These are phyloP conservation scores for Zaprionus tsacasi DNA, from an alignment of 1,140 invertebrate species.

Conservation along the genomic window DNA sequence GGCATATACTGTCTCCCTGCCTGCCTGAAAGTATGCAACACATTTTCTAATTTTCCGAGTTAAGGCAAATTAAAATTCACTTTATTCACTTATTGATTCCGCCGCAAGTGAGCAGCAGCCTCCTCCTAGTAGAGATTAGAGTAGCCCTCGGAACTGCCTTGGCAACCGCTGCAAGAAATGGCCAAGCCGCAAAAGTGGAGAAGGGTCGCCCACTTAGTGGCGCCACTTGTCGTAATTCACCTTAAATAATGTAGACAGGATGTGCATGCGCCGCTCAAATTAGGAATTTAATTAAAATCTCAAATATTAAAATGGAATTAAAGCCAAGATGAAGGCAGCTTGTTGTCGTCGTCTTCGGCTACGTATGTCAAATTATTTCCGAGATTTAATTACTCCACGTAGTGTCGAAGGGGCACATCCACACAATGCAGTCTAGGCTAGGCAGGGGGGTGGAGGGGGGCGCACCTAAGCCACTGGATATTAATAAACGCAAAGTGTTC, in stretches of 20 bases:
- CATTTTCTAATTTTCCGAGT: slow-evolving; percentile 8
- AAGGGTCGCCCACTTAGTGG: slow-evolving; percentile 39
- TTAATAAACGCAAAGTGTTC: slow-evolving; percentile 73
- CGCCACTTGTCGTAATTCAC: slow-evolving; percentile 48
- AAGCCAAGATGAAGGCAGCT: slow-evolving; percentile 47
- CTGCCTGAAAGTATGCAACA: not conserved
- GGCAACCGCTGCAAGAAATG: slow-evolving; percentile 48
- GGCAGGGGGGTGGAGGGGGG: slow-evolving; percentile 5
- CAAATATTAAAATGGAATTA: slow-evolving; percentile 69
- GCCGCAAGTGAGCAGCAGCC: not conserved
- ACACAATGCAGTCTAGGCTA: slow-evolving; percentile 8
- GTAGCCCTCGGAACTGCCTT: not conserved
- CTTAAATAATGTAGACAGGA: slow-evolving; percentile 57
- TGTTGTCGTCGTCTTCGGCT: slow-evolving; percentile 39
- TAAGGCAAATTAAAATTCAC: not conserved
- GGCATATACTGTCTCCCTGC: not conserved
- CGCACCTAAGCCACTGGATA: slow-evolving; percentile 67
- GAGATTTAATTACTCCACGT: slow-evolving; percentile 63
- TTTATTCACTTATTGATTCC: slow-evolving; percentile 4
- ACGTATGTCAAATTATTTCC: slow-evolving; percentile 58
- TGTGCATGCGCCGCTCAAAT: slow-evolving; percentile 50
- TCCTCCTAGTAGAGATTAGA: not conserved
- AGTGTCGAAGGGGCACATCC: slow-evolving; percentile 10
- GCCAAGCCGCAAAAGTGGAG: slow-evolving; percentile 35
- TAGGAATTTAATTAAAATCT: slow-evolving; percentile 69